Evolutionary conservation across 1,140 invertebrate species (phyloP).

Genomic region (Microplitis mediator): DNA sequence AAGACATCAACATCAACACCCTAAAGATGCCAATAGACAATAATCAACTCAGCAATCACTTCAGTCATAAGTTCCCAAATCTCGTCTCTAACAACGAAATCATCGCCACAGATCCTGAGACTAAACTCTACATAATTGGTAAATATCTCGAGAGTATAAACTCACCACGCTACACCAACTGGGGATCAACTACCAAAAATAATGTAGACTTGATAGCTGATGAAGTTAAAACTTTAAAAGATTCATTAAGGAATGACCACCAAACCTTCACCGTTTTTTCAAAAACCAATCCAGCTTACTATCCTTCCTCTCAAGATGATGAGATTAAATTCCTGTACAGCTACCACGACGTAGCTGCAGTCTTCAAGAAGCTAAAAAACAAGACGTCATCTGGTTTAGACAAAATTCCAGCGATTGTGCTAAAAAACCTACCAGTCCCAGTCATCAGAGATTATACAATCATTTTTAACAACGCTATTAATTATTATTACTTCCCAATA

Average conservation of each 20-base stretch:
- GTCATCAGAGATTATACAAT: background rate
- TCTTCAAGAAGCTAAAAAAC: background rate
- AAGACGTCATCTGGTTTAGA: slow-evolving; percentile 20
- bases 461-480: background rate
- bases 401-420: background rate
- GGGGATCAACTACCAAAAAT: background rate
- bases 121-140: slow-evolving; percentile 16
- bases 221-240: background rate
- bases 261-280: background rate
- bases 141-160: slow-evolving; percentile 8
- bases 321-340: background rate
- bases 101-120: background rate
- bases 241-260: background rate
- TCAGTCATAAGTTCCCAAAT: too few species aligned
- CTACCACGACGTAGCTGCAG: background rate
- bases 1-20: background rate
- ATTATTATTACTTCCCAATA: background rate
- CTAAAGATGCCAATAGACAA: background rate
- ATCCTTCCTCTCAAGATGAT: background rate
- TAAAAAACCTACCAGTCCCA: background rate
- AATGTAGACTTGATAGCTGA: background rate
- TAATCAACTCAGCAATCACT: background rate
- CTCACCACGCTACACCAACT: background rate
- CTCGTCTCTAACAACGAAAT: background rate
- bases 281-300: background rate